Percentiles rank a stretch among this genome's conserved stretches.
Evolutionary conservation across 1,140 invertebrate genomes (phyloP).

Genomic region (Drosophila fuyamai): DNA sequence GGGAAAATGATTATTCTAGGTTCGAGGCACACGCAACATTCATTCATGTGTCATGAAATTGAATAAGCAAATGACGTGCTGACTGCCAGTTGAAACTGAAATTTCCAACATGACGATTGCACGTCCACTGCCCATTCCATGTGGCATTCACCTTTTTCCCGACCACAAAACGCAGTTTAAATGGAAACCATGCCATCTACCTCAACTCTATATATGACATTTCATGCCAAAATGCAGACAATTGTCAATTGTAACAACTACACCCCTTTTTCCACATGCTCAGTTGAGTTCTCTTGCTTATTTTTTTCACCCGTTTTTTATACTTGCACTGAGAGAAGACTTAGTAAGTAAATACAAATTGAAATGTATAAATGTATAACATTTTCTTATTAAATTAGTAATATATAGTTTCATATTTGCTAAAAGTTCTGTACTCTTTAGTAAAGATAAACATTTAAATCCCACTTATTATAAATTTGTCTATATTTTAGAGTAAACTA

Average conservation of each 20-base stretch:
- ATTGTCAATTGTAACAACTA: slow-evolving; percentile 77
- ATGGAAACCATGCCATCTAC: slow-evolving; percentile 33
- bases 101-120: slow-evolving; percentile 45
- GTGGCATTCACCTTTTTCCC: slow-evolving; percentile 57
- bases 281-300: slow-evolving; percentile 11
- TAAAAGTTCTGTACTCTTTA: too few relatives aligned
- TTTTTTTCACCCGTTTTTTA: slow-evolving; percentile 12
- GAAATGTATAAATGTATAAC: too few relatives aligned
- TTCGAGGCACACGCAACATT: slow-evolving; percentile 66
- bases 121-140: slow-evolving; percentile 41
- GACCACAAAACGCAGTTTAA: slow-evolving; percentile 80
- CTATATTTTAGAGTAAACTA: too few relatives aligned
- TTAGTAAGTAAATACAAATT: not conserved
- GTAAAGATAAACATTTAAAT: too few relatives aligned
- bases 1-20: slow-evolving; percentile 71
- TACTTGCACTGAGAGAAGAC: not conserved
- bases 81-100: slow-evolving; percentile 75
- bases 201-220: slow-evolving; percentile 61
- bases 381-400: not conserved
- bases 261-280: slow-evolving; percentile 64
- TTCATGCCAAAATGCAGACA: slow-evolving; percentile 79
- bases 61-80: slow-evolving; percentile 83
- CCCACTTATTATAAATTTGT: too few relatives aligned
- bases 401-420: too few relatives aligned
- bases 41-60: slow-evolving; percentile 78